Evolutionary conservation across 2,113 vertebrate genomes (phyloP), one percentile per base, ranked within the genome.

Genomic region (Poeciliopsis prolifica): DNA sequence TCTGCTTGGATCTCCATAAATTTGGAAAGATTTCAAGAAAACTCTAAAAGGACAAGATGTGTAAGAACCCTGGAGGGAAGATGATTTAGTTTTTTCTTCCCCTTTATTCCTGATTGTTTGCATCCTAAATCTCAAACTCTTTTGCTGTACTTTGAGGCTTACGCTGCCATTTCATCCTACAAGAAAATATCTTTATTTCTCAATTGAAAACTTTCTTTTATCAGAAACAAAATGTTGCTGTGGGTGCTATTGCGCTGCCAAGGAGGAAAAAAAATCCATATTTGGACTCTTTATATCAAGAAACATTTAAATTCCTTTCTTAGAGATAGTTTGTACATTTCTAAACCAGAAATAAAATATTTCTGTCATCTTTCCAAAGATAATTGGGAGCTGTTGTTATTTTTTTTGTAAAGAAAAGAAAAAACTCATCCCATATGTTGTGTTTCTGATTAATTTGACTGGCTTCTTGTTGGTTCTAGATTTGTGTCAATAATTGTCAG

Each of bases 381-480:
- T 68, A 54, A 62, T 74, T 72, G 51, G 28, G 65, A 70, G 37
- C 62, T 65, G 72, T 79, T 48, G 15, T 51, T n/a, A n/a, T 51
- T 42, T 42, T 42, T 14, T 42, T 42, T 42, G 14, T 42, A 42
- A 42, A 42, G 19, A 6, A 51, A 6, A 22, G 1, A 54, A 58
- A 9, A 54, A 58, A 9, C 51, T 58, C 17, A 44, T 30, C 4
- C 6, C 61, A 75, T 74, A 35, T 24, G 44, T 62, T 75, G 75
- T 66, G 65, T 78, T 84, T 42, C 31, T 64, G 29, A 22, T 68
- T 77, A 66, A 85, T 89, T 82, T 80, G 48, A 70, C 74, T 81
- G 79, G 65, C 51, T 81, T 67, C 67, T 48, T 70, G 22, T 73
- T 84, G 60, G 72, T 70, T 61, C 67, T 75, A 68, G 77, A 80